Base-by-base conservation (phyloP, 2,113 vertebrate genomes). In the Serinus canaria region DNA sequence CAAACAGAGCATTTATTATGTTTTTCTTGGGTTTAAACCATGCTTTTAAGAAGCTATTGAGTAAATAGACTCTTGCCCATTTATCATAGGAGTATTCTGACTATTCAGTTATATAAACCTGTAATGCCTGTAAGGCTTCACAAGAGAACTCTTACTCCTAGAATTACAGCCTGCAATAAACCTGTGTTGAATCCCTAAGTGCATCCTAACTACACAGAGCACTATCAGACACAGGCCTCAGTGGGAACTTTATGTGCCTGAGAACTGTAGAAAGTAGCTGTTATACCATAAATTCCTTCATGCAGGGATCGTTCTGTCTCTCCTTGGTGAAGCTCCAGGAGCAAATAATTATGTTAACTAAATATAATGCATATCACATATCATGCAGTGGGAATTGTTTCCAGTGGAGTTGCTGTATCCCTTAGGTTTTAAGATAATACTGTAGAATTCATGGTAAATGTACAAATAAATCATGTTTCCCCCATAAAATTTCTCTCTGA, bases 81-180 rank as follows among this genome's bases (percentile, higher is more conserved):
- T 91, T 86, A 69, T 84, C 59, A 87, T 10, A 77, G 41, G 31
- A 76, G 30, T 91, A 76, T 87, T 87, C 88, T 90, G 55, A 75
- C 31, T 79, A 87, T 67, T 85, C 62, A 41, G 31, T 76, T 64
- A 63, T 73, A 74, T 64, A 92, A 93, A 92, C 60, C 43, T 80
- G 28, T 83, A 87, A 33, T 77, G 62, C 64, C 68, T 55, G 41
- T 52, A 84, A 70, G 60, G 79, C 79, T 94, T 83, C 74, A 90
- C 72, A 74, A 83, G 91, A 83, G 50, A 46, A 53, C 75, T 81
- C 87, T 74, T 92, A 68, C 49, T 90, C 64, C 74, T 78, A 83
- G 77, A 97, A 87, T 96, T 96, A 93, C 76, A 72, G 66, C 88
- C 74, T 56, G 44, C 72, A 92, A 94, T 96, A 96, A 96, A 94